A percentile compares a stretch with the other conserved stretches of the same genome.
Conservation (phyloP, 1,140 invertebrate genomes). For the Drosophila seguyi region DNA sequence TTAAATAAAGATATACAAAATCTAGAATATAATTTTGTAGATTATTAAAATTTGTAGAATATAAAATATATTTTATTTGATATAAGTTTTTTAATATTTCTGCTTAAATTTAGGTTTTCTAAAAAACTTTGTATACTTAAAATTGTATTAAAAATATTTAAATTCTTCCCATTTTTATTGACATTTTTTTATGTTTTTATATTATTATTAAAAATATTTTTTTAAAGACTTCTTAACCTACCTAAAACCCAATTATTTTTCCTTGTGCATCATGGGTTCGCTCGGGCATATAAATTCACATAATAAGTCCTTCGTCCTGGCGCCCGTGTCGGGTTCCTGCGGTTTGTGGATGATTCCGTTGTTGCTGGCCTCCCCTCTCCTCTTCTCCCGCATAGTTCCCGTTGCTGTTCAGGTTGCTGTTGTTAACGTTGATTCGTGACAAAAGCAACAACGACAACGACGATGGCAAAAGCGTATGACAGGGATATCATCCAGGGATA, state of each 20-base stretch:
- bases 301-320: slow-evolving; percentile 66
- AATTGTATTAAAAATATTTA: background rate
- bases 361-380: slow-evolving; percentile 9
- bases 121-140: background rate
- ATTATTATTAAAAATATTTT: background rate
- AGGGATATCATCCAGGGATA: slow-evolving; percentile 63
- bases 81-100: background rate
- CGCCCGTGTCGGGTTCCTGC: slow-evolving; percentile 54
- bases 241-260: background rate
- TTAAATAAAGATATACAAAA: no score
- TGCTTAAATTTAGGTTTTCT: background rate
- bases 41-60: background rate
- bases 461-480: slow-evolving; percentile 39
- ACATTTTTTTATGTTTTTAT: background rate
- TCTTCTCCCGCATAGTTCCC: slow-evolving; percentile 3
- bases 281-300: slow-evolving; percentile 79
- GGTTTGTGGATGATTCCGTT: slow-evolving; percentile 54
- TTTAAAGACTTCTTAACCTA: no score
- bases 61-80: background rate
- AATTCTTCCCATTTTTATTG: no score
- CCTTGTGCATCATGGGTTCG: slow-evolving; percentile 28
- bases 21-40: background rate
- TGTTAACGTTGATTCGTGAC: slow-evolving; percentile 70
- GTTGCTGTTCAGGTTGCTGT: slow-evolving; percentile 39
- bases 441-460: slow-evolving; percentile 50